Conservation (phyloP, 2,888 invertebrate species). For the Rotaria socialis region DNA sequence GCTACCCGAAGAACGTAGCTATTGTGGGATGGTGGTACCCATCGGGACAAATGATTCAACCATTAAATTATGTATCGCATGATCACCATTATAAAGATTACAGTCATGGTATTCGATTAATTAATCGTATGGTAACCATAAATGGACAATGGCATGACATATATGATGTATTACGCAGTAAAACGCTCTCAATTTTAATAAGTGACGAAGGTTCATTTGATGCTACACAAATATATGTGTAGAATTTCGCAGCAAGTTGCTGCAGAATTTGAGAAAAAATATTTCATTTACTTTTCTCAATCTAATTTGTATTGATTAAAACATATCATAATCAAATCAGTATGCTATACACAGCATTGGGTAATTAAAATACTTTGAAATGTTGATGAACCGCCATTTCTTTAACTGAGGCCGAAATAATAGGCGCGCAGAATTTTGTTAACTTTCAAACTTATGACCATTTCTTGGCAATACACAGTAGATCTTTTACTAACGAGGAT, state of each 20-base stretch:
- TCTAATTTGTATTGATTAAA: no score
- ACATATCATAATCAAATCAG: no score
- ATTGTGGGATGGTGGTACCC: constrained; percentile 35
- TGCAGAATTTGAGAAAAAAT: no score
- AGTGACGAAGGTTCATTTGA: constrained; percentile 35
- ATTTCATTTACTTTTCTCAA: no score
- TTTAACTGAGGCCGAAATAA: no score
- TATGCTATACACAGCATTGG: no score
- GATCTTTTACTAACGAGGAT: no score
- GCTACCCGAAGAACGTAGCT: neutral
- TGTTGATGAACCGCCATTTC: no score
- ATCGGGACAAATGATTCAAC: constrained; percentile 35
- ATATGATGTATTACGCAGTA: constrained; percentile 25
- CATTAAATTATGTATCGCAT: constrained; percentile 7
- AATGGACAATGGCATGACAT: constrained; percentile 32
- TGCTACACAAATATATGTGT: neutral
- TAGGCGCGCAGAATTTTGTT: no score
- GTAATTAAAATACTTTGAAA: no score
- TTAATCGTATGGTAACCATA: constrained; percentile 6
- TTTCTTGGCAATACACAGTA: no score
- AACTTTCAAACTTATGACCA: no score
- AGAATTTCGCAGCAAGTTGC: neutral
- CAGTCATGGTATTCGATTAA: constrained; percentile 26
- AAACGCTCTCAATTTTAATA: neutral
- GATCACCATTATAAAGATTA: constrained; percentile 32